phyloP scores from a whole-genome alignment of 2,797 vertebrate genomes.

The Danio jaintianensis region DNA sequence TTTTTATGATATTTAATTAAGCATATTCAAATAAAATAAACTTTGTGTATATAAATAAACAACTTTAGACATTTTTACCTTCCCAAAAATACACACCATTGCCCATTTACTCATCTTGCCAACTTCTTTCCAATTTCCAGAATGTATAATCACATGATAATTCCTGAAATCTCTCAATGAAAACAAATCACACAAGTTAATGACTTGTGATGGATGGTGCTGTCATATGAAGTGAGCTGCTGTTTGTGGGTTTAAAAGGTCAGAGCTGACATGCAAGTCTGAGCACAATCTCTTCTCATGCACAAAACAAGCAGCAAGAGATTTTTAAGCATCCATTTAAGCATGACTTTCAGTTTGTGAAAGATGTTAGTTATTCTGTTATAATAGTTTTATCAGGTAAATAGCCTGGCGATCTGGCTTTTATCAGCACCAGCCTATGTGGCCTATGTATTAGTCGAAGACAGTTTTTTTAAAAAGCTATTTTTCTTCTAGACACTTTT shows the following conservation, averaged over 20 bases:
- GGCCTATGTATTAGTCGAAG: no score
- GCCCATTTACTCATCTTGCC: not conserved
- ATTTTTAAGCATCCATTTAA: not conserved
- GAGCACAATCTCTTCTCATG: not conserved
- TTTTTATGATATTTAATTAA: no score
- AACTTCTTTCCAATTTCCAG: not conserved
- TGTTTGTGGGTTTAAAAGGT: constrained; percentile 6
- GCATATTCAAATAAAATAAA: no score
- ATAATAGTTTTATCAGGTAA: no score
- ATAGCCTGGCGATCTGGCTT: no score
- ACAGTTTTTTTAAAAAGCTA: no score
- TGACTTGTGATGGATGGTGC: not conserved
- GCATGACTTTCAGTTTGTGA: not conserved
- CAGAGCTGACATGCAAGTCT: constrained; percentile 9
- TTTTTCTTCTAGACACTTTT: no score
- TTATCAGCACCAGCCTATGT: no score
- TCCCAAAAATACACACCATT: no score
- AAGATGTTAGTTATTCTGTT: not conserved
- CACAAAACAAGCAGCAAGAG: not conserved
- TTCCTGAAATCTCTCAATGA: not conserved
- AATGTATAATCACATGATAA: not conserved
- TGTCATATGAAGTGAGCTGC: not conserved
- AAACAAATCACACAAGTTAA: not conserved
- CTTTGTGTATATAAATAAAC: not conserved
- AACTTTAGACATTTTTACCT: no score